phyloP scores from a whole-genome alignment of 2,113 vertebrate species.

The Lontra canadensis region DNA sequence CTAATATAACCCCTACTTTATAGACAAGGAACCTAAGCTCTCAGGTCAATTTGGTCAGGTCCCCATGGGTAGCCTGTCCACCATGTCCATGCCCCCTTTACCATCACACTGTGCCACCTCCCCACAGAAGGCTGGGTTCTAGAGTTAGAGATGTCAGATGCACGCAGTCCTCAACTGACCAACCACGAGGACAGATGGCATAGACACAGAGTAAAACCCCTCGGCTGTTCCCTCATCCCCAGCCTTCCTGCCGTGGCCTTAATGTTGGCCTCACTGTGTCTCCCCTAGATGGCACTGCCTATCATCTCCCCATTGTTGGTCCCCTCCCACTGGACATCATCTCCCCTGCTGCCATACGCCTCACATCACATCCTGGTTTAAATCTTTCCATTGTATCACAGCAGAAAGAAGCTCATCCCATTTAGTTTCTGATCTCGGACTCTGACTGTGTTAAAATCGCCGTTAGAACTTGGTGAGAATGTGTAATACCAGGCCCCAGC shows the following conservation, averaged over 20 bases:
- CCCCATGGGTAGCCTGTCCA: neutral
- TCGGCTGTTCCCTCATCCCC: neutral
- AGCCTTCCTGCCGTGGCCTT: neutral
- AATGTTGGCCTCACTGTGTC: neutral
- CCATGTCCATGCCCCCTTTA: neutral
- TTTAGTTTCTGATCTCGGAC: neutral
- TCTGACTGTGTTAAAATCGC: neutral
- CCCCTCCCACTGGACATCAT: neutral
- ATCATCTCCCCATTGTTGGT: neutral
- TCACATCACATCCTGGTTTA: neutral
- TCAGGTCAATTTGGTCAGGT: neutral
- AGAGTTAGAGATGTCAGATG: neutral
- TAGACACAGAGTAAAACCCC: neutral
- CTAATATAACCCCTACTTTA: neutral
- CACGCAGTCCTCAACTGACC: neutral
- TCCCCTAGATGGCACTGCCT: neutral
- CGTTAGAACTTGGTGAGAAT: neutral
- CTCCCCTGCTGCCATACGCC: neutral
- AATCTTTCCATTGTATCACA: neutral
- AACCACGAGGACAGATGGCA: neutral
- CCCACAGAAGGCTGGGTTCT: neutral
- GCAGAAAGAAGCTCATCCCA: neutral
- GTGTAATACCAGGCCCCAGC: neutral
- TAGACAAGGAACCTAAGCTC: neutral
- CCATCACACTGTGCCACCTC: neutral